Base-by-base conservation (phyloP, 2,888 invertebrate genomes). In the Andrena fulva region DNA sequence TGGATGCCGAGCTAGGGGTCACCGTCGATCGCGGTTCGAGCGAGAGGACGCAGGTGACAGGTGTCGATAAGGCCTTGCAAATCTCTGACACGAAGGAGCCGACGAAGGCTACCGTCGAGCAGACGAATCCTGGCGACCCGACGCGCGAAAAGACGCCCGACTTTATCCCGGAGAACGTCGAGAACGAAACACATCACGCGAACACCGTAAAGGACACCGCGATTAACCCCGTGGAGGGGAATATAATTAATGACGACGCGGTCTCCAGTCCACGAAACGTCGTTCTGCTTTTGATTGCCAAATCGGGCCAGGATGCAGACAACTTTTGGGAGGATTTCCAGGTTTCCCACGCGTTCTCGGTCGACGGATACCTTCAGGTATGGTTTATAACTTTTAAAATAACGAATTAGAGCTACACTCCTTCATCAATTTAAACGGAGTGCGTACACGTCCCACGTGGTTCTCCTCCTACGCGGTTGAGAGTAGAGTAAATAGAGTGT, bases 341-440 rank as follows among this genome's bases (percentile, higher is more conserved):
- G 5, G 56, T 60, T 27, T 76, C 64, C 16, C 52, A 80, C 0
- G 74, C 75, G 2, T 90, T 91, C 27, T 71, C 90, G 4, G 75
- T 89, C 8, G 82, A 88, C 48, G 90, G 90, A 80, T 73, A 63
- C 42, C 68, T 91, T 6, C 84, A 89, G 87, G 92, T 89, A 88
- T 10, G 20, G 64, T 27, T 35, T 64, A 8, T 24, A 42, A 10
- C 1, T 3, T 33, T 7, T 8, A n/a, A 16, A 2, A 6, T 35
- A 8, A 7, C 20, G 16, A 33, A 62, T 62, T 62, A 10, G 2
- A 42, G 0, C 12, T 42, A 12, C 42, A 42, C 2, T 35, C 35
- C 10, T 2, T 35, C 35, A 2, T 35, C 35, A 1, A 35, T 35
- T 35, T 35, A 12, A 35, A 35, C 35, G 10, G 0, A 12, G 35